Base-by-base conservation (phyloP, 2,888 invertebrate genomes). In the Aleiodes alternator region DNA sequence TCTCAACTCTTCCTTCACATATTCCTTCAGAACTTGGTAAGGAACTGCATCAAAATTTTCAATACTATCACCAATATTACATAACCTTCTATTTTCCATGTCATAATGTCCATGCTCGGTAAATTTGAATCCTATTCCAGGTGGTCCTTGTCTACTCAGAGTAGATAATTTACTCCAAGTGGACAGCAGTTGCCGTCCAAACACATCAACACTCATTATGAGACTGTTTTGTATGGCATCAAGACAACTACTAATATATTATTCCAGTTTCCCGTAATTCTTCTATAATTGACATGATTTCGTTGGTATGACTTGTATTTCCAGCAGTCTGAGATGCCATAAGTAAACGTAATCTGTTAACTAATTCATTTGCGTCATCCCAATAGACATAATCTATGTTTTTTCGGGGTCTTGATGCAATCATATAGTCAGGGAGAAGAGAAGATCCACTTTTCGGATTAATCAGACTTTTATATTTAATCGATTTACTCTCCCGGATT, bases 51-150 rank as follows among this genome's bases (percentile, higher is more conserved):
- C 69, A 9, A 61, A 53, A n/a, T 55, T 16, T 7, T 75, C 57
- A 23, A n/a, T n/a, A 16, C 69, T 23, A 50, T 59, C 71, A 51
- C 69, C 77, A 16, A 77, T 14, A 53, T 77, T 75, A 34, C 69
- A 75, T 9, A 77, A 51, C 75, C 72, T 72, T 38, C 29, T 69
- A 70, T 71, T 74, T 50, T 74, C 51, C 9, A 74, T 69, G 56
- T 77, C 77, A 55, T 76, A 76, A 11, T 75, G 72, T 57, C 75
- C 69, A 50, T 73, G 59, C 12, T 14, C 6, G 4, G 70, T 75
- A 11, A 64, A 5, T 69, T 77, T 75, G 56, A 73, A 72, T 38
- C 73, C 70, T 0, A 59, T 14, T 7, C 74, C 72, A 3, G 74
- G 69, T 31, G 74, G 71, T 3, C 74, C 72, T 5, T 74, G 72